phyloP scores from a whole-genome alignment of 2,888 invertebrate genomes.

The Eretmocerus hayati region DNA sequence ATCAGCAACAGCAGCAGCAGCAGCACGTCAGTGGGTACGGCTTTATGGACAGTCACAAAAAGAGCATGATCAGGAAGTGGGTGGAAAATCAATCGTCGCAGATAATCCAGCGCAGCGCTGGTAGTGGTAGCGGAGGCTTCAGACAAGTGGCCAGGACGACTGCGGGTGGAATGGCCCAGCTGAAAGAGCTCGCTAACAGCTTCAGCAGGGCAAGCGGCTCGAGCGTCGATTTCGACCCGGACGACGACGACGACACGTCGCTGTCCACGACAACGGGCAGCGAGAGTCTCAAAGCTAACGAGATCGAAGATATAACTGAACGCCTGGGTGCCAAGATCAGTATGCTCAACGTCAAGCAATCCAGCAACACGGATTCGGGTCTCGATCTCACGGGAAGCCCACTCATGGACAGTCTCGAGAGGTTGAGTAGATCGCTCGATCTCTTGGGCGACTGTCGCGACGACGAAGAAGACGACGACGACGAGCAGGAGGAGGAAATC shows the following conservation, averaged over 20 bases:
- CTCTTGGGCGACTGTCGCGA: no score
- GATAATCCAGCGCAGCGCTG: conserved; percentile 57
- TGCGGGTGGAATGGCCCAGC: conserved; percentile 34
- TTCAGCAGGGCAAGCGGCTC: conserved; percentile 51
- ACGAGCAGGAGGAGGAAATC: conserved; percentile 74
- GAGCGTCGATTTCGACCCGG: conserved; percentile 9
- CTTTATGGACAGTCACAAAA: conserved; percentile 88
- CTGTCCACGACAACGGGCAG: conserved; percentile 40
- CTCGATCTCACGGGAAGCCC: conserved; percentile 41
- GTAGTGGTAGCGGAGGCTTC: no score
- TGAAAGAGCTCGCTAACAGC: conserved; percentile 57
- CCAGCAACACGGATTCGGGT: conserved; percentile 41
- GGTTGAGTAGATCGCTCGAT: conserved; percentile 33
- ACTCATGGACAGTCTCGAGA: conserved; percentile 37
- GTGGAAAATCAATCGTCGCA: conserved; percentile 85
- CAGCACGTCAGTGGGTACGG: conserved; percentile 64
- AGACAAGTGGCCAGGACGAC: conserved; percentile 17
- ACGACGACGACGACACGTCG: conserved; percentile 40
- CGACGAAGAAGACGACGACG: conserved; percentile 53
- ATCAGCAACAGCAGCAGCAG: conserved; percentile 50
- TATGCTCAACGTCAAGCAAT: conserved; percentile 35
- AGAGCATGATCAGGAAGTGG: conserved; percentile 89
- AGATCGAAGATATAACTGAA: conserved; percentile 43
- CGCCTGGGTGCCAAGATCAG: conserved; percentile 41
- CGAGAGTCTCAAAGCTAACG: conserved; percentile 39